Evolutionary conservation across 1,140 invertebrate species (phyloP), one percentile per base, ranked within the genome.

Genomic region (Formica selysi): DNA sequence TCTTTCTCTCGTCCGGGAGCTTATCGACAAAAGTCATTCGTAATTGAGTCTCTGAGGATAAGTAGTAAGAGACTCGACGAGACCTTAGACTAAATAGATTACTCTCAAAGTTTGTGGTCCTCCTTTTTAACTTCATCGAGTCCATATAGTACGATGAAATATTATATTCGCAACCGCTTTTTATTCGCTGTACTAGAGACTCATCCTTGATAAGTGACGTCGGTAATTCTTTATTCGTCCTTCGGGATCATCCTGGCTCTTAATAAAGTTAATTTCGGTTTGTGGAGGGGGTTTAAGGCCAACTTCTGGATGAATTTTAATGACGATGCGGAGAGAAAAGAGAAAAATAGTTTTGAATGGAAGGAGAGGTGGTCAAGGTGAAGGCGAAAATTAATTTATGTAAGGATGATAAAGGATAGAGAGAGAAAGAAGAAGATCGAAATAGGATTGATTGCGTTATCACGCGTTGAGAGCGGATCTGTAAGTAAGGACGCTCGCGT

Each of bases 221-320:
- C 76, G 51, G 13, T 70, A 80, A 70, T 5, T 79, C 32, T 44
- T 32, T 51, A 78, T 78, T 64, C 59, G 41, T 61, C 38, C 16
- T 16, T 19, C 10, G 11, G 65, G 76, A 54, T 70, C 26, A 80
- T 68, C 48, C 22, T 16, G 16, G 13, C 5, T 80, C 48, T 80
- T 80, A 80, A 80, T 80, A 70, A 57, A 80, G 51, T 80, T 80
- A 62, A 80, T 80, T 80, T 22, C 36, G 32, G 36, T 67, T 62
- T 68, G n/a, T 57, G 32, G 78, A 32, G 32, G 32, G 26, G 26
- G 26, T 16, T 80, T 29, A 70, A 80, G 51, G 57, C 51, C 51
- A 32, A 32, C 36, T 80, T 36, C 5, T 4, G 36, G 51, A 59
- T 80, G 64, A 80, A 80, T 80, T 80, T 80, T 80, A 80, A 80